These are phyloP conservation scores for Atopsyche davidsoni DNA, from an alignment of 1,140 invertebrate genomes.

Conservation along the genomic window DNA sequence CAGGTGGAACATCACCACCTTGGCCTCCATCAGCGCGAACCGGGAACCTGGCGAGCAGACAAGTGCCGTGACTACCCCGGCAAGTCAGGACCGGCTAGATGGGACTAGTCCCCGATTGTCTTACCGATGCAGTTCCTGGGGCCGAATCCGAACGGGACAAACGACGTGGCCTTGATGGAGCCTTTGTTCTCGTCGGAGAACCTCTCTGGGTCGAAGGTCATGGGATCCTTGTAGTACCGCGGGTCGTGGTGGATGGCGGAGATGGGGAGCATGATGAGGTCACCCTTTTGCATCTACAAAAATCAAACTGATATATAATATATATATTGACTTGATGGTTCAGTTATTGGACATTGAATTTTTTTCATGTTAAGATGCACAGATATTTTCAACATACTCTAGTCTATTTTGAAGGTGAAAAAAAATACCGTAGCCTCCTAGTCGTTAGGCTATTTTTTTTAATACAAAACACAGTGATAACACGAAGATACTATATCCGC, in stretches of 20 bases:
- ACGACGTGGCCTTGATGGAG: conserved; percentile 35
- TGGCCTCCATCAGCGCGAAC: conserved; percentile 43
- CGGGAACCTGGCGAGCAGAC: conserved; percentile 36
- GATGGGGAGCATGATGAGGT: not conserved
- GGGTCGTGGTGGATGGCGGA: conserved; percentile 48
- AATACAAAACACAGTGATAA: no score
- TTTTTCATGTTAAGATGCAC: no score
- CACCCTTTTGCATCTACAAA: conserved; percentile 5
- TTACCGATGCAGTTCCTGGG: conserved; percentile 46
- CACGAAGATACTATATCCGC: no score
- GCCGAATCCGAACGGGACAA: conserved; percentile 51
- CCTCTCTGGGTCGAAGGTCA: conserved; percentile 45
- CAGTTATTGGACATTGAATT: not conserved
- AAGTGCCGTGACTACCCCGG: no score
- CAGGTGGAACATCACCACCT: conserved; percentile 44
- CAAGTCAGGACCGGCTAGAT: no score
- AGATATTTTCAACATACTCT: no score
- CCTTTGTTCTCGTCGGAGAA: conserved; percentile 36
- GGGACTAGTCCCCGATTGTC: not conserved
- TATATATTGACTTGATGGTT: not conserved
- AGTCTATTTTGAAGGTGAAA: no score
- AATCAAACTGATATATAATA: not conserved
- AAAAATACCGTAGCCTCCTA: no score
- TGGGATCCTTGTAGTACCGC: conserved; percentile 40
- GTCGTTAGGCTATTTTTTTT: no score